phyloP scores from a whole-genome alignment of 2,113 vertebrate genomes.

The Mus musculus region GRCm39 chr1:79164501-79165000 shows the following conservation, averaged over 20 bases:
- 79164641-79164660: too few relatives aligned
- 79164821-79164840: background rate
- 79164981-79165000: background rate
- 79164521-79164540: conserved; percentile 10
- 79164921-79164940: background rate
- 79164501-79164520: background rate
- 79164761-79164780: background rate
- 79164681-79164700: background rate
- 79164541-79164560: background rate
- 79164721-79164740: background rate
- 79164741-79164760: background rate
- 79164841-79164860: background rate
- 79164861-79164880: background rate
- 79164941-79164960: background rate
- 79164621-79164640: too few relatives aligned
- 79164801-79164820: background rate
- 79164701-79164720: background rate
- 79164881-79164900: background rate
- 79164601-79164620: background rate
- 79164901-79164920: background rate
- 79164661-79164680: background rate
- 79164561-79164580: background rate
- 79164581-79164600: background rate
- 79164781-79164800: background rate
- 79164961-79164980: background rate